Evolutionary conservation across 2,113 vertebrate genomes (phyloP), one percentile per base, ranked within the genome.

Genomic region (Ceyx melanurus): DNA sequence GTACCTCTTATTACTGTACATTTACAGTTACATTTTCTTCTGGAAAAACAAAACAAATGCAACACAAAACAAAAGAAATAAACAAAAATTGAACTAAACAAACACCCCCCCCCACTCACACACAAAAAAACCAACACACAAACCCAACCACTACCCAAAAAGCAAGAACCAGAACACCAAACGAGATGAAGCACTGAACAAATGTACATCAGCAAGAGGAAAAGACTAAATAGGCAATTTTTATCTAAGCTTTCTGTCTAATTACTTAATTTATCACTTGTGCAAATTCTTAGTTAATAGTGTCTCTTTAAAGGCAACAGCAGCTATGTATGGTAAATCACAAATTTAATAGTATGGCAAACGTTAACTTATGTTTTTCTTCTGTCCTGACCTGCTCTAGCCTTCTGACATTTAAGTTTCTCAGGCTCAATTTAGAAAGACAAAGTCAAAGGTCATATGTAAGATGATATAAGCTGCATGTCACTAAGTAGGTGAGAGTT

Each of bases 381-480:
- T 64, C 66, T 85, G 12, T 15, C 88, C 76, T 78, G 88, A 81
- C 37, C 86, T 81, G 43, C 68, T 95, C 10, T 53, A 81, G 35
- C 45, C 65, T 84, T 84, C 75, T 85, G 67, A 93, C 87, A 92
- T 85, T 85, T 73, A 58, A 54, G 29, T 70, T 82, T 73, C 81
- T 61, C 71, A 93, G 75, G 37, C 70, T 79, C 66, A 80, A 35
- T 76, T 89, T 94, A 92, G 71, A 71, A 87, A 42, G 45, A 57
- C 57, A 82, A 79, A 71, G 60, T 80, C 82, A 85, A 78, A 94
- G 66, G 74, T 77, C 67, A 6, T 43, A 45, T 40, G 85, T 61
- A 94, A 95, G 60, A 82, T 61, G 66, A 94, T 81, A 83, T 5
- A 78, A 88, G 19, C 37, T 64, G 43, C 42, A 50, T 76, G 79